Evolutionary conservation across 2,888 invertebrate species (phyloP), one percentile per base, ranked within the genome.

Genomic region (Sminthurinus aureus): DNA sequence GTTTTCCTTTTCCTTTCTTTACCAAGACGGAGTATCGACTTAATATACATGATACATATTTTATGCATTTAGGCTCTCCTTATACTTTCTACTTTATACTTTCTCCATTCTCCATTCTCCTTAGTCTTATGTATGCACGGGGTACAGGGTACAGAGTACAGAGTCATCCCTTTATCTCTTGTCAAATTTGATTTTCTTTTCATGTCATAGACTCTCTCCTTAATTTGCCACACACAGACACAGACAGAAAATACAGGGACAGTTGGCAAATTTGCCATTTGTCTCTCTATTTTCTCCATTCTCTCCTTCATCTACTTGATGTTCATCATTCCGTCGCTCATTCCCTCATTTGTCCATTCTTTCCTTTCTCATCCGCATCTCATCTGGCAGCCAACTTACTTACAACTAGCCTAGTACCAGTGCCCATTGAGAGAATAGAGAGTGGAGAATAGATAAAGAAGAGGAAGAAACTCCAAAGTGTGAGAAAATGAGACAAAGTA

Each of bases 121-220:
- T n/a, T n/a, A n/a, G n/a, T n/a, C n/a, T n/a, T n/a, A n/a, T n/a
- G n/a, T n/a, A 38, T 38, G 15, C 66, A 66, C 8, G 8, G 8
- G 6, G n/a, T 66, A 66, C 8, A 66, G 8, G 3, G 66, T 66
- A 38, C 38, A 38, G n/a, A n/a, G n/a, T 38, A 38, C 6, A 38
- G 0, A 74, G 73, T 38, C 79, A 69, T 80, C 38, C 22, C 69
- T 79, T 79, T 79, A 79, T 79, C 69, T 52, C 71, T n/a, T 64
- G 80, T 73, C 80, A 81, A 81, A 81, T 81, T 81, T 81, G 73
- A 81, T 81, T 81, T 81, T 38, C 80, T 71, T 74, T 74, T 58
- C 80, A 74, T 73, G 80, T 81, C 80, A 81, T 52, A n/a, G 22
- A 52, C 22, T 71, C 64, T 78, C 22, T 52, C 20, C 71, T 71